phyloP scores from a whole-genome alignment of 2,113 vertebrate genomes.

The Cephalophus harveyi region DNA sequence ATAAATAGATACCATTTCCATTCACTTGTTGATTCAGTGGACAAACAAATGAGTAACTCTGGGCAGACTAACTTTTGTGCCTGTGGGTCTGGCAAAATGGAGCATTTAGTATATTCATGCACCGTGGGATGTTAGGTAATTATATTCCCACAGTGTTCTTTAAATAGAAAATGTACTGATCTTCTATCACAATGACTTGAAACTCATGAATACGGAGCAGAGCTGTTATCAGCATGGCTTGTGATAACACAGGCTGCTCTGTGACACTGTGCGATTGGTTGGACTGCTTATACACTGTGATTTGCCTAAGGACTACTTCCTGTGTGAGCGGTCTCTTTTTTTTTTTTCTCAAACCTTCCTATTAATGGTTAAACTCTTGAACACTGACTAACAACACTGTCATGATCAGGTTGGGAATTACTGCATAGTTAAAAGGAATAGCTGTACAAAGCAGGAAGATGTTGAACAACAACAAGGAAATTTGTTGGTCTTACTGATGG shows the following conservation, averaged over 20 bases:
- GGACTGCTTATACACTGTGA: not conserved
- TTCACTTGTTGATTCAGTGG: not conserved
- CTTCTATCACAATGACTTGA: not conserved
- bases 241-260: not conserved
- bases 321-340: not conserved
- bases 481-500: no score
- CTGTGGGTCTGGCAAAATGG: rapidly evolving
- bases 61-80: not conserved
- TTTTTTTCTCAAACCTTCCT: not conserved
- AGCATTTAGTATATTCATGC: not conserved
- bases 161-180: not conserved
- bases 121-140: not conserved
- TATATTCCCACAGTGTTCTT: not conserved
- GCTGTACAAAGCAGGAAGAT: not conserved
- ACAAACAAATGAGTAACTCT: not conserved
- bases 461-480: not conserved
- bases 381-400: not conserved
- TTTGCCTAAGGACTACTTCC: not conserved
- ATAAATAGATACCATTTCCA: not conserved
- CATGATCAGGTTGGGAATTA: not conserved
- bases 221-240: not conserved
- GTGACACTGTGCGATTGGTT: not conserved
- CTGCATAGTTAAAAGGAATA: not conserved
- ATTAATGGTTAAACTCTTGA: not conserved
- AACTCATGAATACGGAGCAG: not conserved